phyloP scores from a whole-genome alignment of 2,113 vertebrate species.

The Toxotes jaculatrix region DNA sequence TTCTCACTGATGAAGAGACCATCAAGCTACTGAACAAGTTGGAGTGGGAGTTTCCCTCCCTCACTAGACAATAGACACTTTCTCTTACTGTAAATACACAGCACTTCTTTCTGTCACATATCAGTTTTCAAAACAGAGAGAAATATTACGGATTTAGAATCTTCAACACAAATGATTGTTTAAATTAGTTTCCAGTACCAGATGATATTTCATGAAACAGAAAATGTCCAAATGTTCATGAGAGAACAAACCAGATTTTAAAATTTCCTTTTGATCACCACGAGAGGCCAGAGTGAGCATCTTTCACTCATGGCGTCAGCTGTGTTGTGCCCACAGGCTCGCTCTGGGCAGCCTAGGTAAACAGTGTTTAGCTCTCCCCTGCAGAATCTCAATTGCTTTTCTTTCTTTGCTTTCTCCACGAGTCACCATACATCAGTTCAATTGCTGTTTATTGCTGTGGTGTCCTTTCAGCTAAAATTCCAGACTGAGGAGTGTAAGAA shows the following conservation, averaged over 20 bases:
- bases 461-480: constrained; percentile 14
- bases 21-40: constrained; percentile 7
- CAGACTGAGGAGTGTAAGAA: background rate
- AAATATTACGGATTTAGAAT: background rate
- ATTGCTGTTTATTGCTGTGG: constrained; percentile 28
- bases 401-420: constrained; percentile 36
- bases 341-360: constrained; percentile 57
- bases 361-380: constrained; percentile 40
- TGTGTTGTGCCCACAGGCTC: constrained; percentile 50
- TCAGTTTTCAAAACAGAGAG: background rate
- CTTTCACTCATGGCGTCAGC: constrained; percentile 43
- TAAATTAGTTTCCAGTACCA: background rate
- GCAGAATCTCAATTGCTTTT: constrained; percentile 65
- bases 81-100: constrained; percentile 7
- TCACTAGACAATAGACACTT: background rate
- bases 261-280: constrained; percentile 50
- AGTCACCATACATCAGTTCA: constrained; percentile 42
- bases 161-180: background rate
- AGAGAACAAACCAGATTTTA: constrained; percentile 9
- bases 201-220: constrained; percentile 15
- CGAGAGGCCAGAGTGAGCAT: constrained; percentile 9
- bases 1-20: background rate
- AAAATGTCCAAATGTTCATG: constrained; percentile 24
- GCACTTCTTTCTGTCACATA: background rate
- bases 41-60: constrained; percentile 4